Evolutionary conservation across 2,797 vertebrate species (phyloP), one percentile per base, ranked within the genome.

Genomic region (Syngnathus acus): DNA sequence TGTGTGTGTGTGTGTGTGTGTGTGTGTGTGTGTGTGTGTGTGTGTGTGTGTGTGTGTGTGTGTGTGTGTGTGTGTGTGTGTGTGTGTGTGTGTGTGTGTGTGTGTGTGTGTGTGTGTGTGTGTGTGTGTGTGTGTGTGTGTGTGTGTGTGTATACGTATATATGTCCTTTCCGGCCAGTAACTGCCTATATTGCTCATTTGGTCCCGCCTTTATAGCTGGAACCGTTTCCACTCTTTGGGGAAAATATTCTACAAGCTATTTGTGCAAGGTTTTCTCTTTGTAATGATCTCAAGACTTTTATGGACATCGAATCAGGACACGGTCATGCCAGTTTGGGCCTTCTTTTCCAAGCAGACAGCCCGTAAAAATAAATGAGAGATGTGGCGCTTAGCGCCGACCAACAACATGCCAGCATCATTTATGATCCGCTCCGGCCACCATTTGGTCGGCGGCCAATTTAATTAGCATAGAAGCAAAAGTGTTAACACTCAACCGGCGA

Each of bases 381-480:
- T 11, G 43, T 2, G 45, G 4, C 23, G 45, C 62, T 64, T 19
- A 50, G 19, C n/a, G 6, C 21, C 13, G 21, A 26, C 16, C 40
- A 23, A 43, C 40, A 62, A 62, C 59, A 62, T 40, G 38, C 59
- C 40, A 43, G 11, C 40, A 26, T 45, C 60, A 83, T 85, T 82
- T 82, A 86, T 40, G 72, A 81, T 21, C 68, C 65, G 43, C 76
- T 43, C 71, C 77, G 75, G 43, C 74, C 43, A 70, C 73, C 73
- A 67, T 82, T 86, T 88, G 88, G 87, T 79, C 64, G 4, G 19
- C 48, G 0, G 80, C 88, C 87, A 89, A 85, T 90, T 89, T 88
- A 89, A 91, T 91, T 89, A 86, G 75, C 76, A 85, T 78, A 85
- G 86, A 82, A 89, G 84, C 59, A 43, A 43, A 32, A 62, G 59